Evolutionary conservation across 2,113 vertebrate species (phyloP).

Genomic region (Leiothrix lutea): DNA sequence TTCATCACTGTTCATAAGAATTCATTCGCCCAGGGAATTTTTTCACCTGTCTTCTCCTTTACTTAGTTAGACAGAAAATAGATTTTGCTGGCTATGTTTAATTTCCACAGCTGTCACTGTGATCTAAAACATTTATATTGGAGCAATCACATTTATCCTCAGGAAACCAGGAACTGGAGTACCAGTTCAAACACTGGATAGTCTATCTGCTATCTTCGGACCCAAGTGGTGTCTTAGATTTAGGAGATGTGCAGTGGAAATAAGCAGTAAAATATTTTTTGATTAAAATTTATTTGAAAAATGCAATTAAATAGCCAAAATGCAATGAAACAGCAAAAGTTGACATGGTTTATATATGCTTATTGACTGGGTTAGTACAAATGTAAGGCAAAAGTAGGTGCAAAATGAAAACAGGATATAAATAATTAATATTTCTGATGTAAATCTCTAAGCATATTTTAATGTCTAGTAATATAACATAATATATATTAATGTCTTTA

Average conservation of each 20-base stretch:
- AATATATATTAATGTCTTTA: not conserved
- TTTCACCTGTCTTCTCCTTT: constrained; percentile 38
- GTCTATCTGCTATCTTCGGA: not conserved
- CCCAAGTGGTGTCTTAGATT: not conserved
- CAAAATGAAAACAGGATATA: not conserved
- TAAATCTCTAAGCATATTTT: not conserved
- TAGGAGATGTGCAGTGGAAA: not conserved
- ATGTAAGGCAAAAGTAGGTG: not conserved
- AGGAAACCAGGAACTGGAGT: not conserved
- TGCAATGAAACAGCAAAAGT: not conserved
- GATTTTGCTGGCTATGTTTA: constrained; percentile 51
- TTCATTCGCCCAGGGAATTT: not conserved
- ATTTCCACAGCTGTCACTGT: constrained; percentile 52
- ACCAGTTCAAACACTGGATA: not conserved
- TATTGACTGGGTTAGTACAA: not conserved
- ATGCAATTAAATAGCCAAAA: not conserved
- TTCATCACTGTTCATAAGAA: constrained; percentile 6
- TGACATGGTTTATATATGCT: not conserved
- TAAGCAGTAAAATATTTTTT: not conserved
- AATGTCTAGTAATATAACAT: not conserved
- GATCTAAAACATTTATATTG: constrained; percentile 56
- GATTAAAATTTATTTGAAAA: not conserved
- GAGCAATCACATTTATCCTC: constrained; percentile 31
- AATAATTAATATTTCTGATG: not conserved
- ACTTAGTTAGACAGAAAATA: constrained; percentile 48